phyloP scores from a whole-genome alignment of 2,797 vertebrate genomes.

The Falco columbarius region DNA sequence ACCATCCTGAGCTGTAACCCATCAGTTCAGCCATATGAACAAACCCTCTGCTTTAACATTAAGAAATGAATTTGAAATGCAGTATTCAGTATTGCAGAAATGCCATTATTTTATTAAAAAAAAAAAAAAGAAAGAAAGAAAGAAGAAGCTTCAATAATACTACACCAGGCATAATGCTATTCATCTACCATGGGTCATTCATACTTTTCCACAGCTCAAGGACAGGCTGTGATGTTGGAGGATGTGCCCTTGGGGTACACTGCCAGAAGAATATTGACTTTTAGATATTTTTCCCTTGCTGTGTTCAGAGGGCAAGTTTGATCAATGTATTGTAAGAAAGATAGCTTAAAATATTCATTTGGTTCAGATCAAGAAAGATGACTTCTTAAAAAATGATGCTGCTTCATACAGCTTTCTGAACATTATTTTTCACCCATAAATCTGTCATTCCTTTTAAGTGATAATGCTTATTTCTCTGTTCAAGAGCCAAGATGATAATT shows the following conservation, averaged over 20 bases:
- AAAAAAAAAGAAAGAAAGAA: too few relatives aligned
- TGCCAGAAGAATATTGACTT: neutral
- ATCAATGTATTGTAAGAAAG: neutral
- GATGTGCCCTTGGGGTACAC: neutral
- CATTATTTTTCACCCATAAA: constrained; percentile 3
- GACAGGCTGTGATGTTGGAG: neutral
- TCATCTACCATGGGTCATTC: neutral
- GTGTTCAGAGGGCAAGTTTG: neutral
- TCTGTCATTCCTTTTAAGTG: constrained; percentile 14
- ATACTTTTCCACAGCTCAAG: neutral
- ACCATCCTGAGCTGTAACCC: neutral
- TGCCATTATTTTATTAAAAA: neutral
- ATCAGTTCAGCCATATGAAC: neutral
- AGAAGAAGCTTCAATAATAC: neutral
- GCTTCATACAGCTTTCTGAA: neutral
- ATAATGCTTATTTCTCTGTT: constrained; percentile 27
- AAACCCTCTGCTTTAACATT: neutral
- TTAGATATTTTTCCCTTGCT: neutral
- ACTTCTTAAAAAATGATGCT: neutral
- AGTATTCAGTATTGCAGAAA: neutral
- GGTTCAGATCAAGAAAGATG: neutral
- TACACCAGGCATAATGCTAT: neutral
- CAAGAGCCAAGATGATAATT: constrained; percentile 29
- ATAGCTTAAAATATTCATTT: constrained; percentile 43
- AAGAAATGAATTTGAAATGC: neutral